phyloP scores from a whole-genome alignment of 1,140 invertebrate genomes.

The Augochlora pura region DNA sequence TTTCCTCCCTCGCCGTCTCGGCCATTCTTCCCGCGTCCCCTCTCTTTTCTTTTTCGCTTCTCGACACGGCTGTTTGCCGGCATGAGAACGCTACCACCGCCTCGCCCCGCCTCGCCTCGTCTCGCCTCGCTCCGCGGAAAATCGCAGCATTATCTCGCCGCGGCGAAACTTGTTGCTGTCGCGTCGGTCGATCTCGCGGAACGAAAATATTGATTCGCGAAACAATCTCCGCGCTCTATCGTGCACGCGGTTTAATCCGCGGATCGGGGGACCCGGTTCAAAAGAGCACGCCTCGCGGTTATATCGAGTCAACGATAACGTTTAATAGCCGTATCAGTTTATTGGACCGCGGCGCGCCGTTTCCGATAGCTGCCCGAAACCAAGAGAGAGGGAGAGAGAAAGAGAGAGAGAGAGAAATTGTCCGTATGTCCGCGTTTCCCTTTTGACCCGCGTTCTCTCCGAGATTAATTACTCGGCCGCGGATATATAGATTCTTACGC shows the following conservation, averaged over 20 bases:
- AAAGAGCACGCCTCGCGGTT: conserved; percentile 22
- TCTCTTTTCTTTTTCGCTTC: neutral
- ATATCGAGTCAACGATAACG: conserved; percentile 51
- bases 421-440: too few species aligned
- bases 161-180: conserved; percentile 47
- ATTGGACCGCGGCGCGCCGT: conserved; percentile 35
- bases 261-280: neutral
- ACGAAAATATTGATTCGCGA: neutral
- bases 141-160: neutral
- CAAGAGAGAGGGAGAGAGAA: too few species aligned
- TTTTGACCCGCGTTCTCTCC: conserved; percentile 5
- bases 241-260: conserved; percentile 23
- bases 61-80: neutral
- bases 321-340: conserved; percentile 53
- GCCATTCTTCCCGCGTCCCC: neutral
- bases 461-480: conserved; percentile 48
- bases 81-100: neutral
- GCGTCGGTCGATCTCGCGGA: conserved; percentile 21
- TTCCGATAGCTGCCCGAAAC: conserved; percentile 37
- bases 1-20: neutral
- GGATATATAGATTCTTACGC: conserved; percentile 9
- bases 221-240: neutral
- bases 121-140: neutral
- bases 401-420: neutral
- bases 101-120: neutral